phyloP scores from a whole-genome alignment of 2,113 vertebrate species.

The Cyanoliseus patagonus region DNA sequence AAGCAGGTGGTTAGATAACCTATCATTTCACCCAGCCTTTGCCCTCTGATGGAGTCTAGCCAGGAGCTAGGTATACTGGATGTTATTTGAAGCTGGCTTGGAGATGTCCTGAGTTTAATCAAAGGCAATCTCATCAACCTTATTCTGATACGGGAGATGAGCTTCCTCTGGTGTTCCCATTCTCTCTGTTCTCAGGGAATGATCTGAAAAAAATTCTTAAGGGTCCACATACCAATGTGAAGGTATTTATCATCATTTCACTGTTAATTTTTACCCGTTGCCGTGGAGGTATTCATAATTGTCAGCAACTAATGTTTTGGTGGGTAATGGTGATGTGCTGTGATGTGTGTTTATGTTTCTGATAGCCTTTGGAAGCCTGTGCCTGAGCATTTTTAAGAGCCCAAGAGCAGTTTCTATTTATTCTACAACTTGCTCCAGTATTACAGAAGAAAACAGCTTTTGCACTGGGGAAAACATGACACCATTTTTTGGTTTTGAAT shows the following conservation, averaged over 20 bases:
- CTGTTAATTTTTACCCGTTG: neutral
- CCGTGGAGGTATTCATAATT: neutral
- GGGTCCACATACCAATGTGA: neutral
- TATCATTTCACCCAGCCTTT: neutral
- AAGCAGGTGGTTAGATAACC: neutral
- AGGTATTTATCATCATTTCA: neutral
- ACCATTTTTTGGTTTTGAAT: neutral
- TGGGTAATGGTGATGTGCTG: neutral
- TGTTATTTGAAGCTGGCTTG: neutral
- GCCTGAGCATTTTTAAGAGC: slow-evolving; percentile 7
- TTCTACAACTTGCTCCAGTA: neutral
- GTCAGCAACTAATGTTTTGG: neutral
- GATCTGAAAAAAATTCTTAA: neutral
- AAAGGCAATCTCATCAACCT: neutral
- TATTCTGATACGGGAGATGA: neutral
- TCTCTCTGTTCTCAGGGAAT: neutral
- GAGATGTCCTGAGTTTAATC: neutral
- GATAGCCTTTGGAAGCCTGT: neutral
- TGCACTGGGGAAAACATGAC: neutral
- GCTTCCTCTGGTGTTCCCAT: neutral
- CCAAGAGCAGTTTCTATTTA: slow-evolving; percentile 23
- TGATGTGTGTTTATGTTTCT: neutral
- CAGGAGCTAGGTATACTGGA: neutral
- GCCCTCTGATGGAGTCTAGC: neutral
- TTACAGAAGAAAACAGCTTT: neutral